A percentile compares a stretch with the other conserved stretches of the same genome.
phyloP scores from a whole-genome alignment of 1,140 invertebrate species.

The Aphis gossypii region DNA sequence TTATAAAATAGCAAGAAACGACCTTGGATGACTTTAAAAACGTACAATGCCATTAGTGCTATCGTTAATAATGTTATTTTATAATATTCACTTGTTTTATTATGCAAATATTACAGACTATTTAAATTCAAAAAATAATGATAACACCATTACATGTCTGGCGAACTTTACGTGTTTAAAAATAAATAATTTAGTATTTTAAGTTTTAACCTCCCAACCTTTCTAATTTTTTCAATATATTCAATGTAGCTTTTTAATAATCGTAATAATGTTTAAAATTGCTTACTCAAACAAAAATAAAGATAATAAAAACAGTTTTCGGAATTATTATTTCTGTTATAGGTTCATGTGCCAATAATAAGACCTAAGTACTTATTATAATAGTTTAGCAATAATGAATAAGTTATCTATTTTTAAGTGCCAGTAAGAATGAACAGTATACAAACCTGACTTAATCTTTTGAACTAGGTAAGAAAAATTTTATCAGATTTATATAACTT shows the following conservation, averaged over 20 bases:
- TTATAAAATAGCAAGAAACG: not conserved
- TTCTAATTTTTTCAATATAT: not conserved
- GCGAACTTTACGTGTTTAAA: too few relatives aligned
- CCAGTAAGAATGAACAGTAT: too few relatives aligned
- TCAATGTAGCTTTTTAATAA: not conserved
- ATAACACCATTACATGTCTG: not conserved
- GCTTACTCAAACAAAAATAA: not conserved
- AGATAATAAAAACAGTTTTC: not conserved
- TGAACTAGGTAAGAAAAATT: too few relatives aligned
- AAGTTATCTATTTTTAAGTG: too few relatives aligned
- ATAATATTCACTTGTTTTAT: not conserved
- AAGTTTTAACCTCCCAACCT: not conserved
- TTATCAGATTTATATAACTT: too few relatives aligned
- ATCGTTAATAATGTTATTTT: not conserved
- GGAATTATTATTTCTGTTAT: not conserved
- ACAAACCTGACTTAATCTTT: too few relatives aligned
- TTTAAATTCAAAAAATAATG: not conserved
- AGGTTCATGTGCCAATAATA: too few relatives aligned
- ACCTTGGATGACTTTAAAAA: slow-evolving; percentile 16
- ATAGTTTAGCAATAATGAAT: too few relatives aligned
- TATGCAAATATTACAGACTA: not conserved
- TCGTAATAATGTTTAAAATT: not conserved
- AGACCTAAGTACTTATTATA: too few relatives aligned
- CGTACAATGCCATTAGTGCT: not conserved
- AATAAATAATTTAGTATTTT: not conserved